Evolutionary conservation across 2,113 vertebrate species (phyloP).

Genomic region (Colossoma macropomum): DNA sequence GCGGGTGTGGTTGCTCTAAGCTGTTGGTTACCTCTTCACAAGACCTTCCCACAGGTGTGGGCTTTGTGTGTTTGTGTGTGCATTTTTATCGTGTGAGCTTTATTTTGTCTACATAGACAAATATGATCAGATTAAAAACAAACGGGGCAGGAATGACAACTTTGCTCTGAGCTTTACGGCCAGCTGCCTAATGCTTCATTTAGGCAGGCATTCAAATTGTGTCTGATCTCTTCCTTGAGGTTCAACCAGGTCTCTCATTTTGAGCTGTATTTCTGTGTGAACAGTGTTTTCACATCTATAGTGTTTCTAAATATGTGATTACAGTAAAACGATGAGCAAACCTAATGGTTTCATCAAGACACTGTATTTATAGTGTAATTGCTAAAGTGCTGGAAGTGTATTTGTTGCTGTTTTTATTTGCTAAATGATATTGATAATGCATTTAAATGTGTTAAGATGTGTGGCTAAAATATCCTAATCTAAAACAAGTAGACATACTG

Average conservation of each 20-base stretch:
- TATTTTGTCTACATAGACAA: background rate
- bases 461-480: too few species aligned
- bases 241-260: background rate
- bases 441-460: too few species aligned
- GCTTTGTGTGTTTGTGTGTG: background rate
- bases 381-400: too few species aligned
- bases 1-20: constrained; percentile 95
- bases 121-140: background rate
- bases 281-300: too few species aligned
- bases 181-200: background rate
- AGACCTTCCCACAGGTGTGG: constrained; percentile 89
- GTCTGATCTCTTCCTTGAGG: background rate
- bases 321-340: too few species aligned
- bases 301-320: too few species aligned
- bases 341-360: too few species aligned
- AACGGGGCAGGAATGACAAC: background rate
- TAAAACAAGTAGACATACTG: background rate
- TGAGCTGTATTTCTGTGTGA: background rate
- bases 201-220: background rate
- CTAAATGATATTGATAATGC: too few species aligned
- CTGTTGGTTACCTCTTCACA: constrained; percentile 97
- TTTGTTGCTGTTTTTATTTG: too few species aligned
- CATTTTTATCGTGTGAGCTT: background rate
- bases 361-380: too few species aligned
- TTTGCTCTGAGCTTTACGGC: background rate